Evolutionary conservation across 2,113 vertebrate species (phyloP).

Genomic region (Pterocles orientalis): DNA sequence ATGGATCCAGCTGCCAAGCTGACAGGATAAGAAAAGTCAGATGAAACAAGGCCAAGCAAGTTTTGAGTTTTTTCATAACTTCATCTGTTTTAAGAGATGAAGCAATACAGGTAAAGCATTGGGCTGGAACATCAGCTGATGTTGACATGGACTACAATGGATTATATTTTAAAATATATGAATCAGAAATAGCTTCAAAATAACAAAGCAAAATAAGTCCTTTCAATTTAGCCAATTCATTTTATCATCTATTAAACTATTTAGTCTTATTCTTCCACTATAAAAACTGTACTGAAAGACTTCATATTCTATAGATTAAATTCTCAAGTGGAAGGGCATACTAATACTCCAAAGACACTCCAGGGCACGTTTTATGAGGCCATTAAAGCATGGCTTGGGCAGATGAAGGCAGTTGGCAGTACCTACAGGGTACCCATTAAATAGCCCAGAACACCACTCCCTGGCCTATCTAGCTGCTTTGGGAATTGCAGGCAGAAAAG

Average conservation of each 20-base stretch:
- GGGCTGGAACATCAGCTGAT: not conserved
- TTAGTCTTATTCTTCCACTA: conserved; percentile 5
- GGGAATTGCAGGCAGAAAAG: not conserved
- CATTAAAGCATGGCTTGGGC: conserved; percentile 1
- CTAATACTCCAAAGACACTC: conserved; percentile 25
- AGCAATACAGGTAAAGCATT: not conserved
- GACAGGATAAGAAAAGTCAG: not conserved
- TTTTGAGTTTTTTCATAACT: not conserved
- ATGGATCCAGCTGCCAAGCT: not conserved
- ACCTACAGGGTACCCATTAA: not conserved
- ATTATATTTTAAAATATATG: not conserved
- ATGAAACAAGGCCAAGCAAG: not conserved
- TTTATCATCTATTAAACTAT: not conserved
- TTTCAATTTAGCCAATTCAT: not conserved
- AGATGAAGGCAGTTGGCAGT: not conserved
- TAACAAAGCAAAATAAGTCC: not conserved
- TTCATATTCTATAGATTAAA: not conserved
- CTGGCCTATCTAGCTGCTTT: not conserved
- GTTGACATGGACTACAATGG: not conserved
- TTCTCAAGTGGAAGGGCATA: not conserved
- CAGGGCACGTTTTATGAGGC: not conserved
- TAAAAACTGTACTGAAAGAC: not conserved
- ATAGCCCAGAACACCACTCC: not conserved
- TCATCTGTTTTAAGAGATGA: not conserved
- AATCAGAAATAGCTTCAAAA: not conserved